Evolutionary conservation across 2,113 vertebrate genomes (phyloP).

Genomic region (Romanogobio albipinnatus): DNA sequence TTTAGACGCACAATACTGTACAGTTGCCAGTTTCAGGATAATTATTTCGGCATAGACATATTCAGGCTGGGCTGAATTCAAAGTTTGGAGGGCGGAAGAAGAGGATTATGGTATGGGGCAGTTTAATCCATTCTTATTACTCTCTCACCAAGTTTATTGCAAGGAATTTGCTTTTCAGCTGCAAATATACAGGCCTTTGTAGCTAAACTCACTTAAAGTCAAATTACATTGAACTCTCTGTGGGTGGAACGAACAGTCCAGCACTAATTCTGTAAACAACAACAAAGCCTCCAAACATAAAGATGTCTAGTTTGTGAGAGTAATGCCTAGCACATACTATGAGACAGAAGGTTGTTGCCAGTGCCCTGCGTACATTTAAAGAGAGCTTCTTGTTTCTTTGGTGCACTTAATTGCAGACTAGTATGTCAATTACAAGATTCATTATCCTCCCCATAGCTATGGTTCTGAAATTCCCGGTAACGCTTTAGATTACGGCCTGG

Average conservation of each 20-base stretch:
- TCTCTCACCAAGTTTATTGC: conserved; percentile 28
- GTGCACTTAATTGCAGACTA: conserved; percentile 7
- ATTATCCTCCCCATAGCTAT: background rate
- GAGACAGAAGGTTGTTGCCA: background rate
- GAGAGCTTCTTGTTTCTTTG: background rate
- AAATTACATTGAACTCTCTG: conserved; percentile 15
- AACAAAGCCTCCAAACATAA: background rate
- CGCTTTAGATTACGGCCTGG: too few species aligned
- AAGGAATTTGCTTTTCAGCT: conserved; percentile 3
- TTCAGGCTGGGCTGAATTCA: conserved; percentile 64
- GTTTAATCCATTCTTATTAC: conserved; percentile 53
- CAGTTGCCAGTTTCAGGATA: conserved; percentile 73
- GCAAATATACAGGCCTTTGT: conserved; percentile 23
- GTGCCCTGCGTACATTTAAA: background rate
- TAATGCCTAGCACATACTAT: background rate
- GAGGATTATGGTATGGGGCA: conserved; percentile 52
- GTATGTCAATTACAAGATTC: background rate
- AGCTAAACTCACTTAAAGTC: conserved; percentile 39
- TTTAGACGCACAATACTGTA: conserved; percentile 74
- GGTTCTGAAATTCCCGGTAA: background rate
- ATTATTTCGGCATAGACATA: conserved; percentile 69
- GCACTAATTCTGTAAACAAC: conserved; percentile 5
- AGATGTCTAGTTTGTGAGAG: conserved; percentile 14
- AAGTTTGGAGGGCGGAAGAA: conserved; percentile 58
- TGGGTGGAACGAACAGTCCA: conserved; percentile 21